Base-by-base conservation (phyloP, 2,888 invertebrate genomes). In the Polia nebulosa region DNA sequence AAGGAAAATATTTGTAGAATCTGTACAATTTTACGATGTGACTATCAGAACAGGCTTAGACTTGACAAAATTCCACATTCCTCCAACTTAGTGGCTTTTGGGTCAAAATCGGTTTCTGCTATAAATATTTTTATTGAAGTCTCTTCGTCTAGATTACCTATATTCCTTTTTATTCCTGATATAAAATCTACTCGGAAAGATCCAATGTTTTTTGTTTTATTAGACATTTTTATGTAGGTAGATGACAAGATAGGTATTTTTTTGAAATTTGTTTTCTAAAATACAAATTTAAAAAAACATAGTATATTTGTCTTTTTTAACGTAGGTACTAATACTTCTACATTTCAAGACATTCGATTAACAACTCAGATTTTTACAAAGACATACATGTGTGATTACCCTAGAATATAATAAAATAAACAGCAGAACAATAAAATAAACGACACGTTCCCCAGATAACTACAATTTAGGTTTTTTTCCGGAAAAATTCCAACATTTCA, bases 21-120 rank as follows among this genome's bases (percentile, higher is more conserved):
- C 41, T n/a, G 13, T 41, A 20, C 0, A 41, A 65, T 66, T 74
- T 71, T 75, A 66, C 36, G 29, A 66, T 7, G 7, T 49, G 25
- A 51, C 36, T 63, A 52, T 20, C 44, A 45, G 61, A 45, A 17
- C 7, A 1, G 0, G 20, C 3, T 13, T 32, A 67, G 9, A 25
- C 17, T 52, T 29, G 17, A 52, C 17, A 15, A 20, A 45, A 32
- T 45, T 39, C 25, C 29, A 73, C n/a, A 25, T 51, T 44, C 17
- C 17, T 15, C 7, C 1, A 32, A 32, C 13, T 32, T 8, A 51
- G 7, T 17, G 44, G 17, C 0, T 39, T 52, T 52, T 32, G 25
- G 25, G 51, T 63, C 5, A 17, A 17, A 13, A 39, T 25, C 3
- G 36, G 67, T 29, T 41, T 65, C 6, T 29, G 41, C 17, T 49